These are phyloP conservation scores for Vespertilio murinus DNA, from an alignment of 2,797 vertebrate genomes.

Conservation along the genomic window DNA sequence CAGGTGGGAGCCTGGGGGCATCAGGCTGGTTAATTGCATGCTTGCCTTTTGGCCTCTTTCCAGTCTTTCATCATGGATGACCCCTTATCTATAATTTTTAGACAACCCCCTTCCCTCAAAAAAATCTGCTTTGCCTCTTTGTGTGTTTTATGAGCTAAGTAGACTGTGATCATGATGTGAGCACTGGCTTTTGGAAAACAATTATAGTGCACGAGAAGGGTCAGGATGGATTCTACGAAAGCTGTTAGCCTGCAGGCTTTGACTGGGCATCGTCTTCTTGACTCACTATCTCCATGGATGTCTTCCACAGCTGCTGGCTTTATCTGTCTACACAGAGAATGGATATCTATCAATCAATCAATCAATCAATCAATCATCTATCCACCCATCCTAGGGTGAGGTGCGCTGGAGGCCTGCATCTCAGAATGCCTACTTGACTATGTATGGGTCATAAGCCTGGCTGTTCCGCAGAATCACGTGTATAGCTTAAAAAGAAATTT, in stretches of 20 bases:
- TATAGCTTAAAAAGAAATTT: neutral
- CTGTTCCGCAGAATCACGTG: neutral
- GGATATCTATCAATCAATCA: too few species aligned
- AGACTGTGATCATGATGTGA: neutral
- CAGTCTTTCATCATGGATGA: constrained; percentile 67
- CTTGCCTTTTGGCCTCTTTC: constrained; percentile 52
- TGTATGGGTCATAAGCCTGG: neutral
- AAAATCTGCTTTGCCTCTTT: neutral
- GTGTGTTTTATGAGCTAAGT: constrained; percentile 31
- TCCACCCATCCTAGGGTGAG: neutral
- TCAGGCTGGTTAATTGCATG: constrained; percentile 50
- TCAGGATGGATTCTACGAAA: neutral
- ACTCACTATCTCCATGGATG: neutral
- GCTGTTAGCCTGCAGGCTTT: neutral
- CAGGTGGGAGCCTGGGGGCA: constrained; percentile 20
- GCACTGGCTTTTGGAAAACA: neutral
- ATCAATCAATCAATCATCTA: too few species aligned
- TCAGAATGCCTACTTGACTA: neutral
- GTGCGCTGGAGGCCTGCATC: neutral
- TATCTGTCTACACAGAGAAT: neutral
- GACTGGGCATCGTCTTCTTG: neutral
- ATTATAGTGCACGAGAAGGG: neutral
- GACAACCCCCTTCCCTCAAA: neutral
- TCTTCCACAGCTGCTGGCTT: neutral
- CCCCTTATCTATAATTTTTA: constrained; percentile 66